Evolutionary conservation across 2,888 invertebrate species (phyloP), one percentile per base, ranked within the genome.

Genomic region (Entomobrya proxima): DNA sequence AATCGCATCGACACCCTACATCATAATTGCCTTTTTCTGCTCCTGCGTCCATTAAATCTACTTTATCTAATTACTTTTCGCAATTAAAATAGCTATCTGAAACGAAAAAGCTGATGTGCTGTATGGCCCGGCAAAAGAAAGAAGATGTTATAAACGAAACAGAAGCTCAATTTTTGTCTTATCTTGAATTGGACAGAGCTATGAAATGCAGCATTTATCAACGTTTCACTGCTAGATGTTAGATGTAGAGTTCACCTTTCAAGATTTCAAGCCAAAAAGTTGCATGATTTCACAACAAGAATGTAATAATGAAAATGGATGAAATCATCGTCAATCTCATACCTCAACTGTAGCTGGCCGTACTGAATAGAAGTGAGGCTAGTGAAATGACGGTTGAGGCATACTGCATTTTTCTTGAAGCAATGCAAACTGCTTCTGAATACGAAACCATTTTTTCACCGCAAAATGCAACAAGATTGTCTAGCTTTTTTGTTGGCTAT

Each of bases 1-100:
- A 74, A 74, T 74, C 50, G 50, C 74, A 52, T 74, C 52, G 74
- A 52, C 74, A 52, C 50, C 74, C 32, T 11, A 74, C 50, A 32
- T 74, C 74, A 74, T 74, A 52, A 74, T 74, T 18, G 74, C 74
- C 32, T 74, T 74, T 74, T 52, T 37, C 74, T 55, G 52, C 80
- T 55, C 55, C 27, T 27, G 27, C 55, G 30, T 72, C 72, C 55
- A 72, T 67, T 55, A 79, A 78, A 44, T 47, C 44, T 35, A 67
- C 47, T 77, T 77, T 61, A 61, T 79, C 64, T 79, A 79, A 79
- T 79, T 79, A 79, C 67, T 79, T 79, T 58, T 72, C 37, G 72
- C 40, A 80, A 80, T 80, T 80, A 80, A 74, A 74, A 74, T 52
- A 52, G 50, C 35, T 74, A 74, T 74, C 74, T 74, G 30, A 47